These are phyloP conservation scores for Aythya baeri DNA, from an alignment of 2,113 vertebrate genomes.

Conservation along the genomic window DNA sequence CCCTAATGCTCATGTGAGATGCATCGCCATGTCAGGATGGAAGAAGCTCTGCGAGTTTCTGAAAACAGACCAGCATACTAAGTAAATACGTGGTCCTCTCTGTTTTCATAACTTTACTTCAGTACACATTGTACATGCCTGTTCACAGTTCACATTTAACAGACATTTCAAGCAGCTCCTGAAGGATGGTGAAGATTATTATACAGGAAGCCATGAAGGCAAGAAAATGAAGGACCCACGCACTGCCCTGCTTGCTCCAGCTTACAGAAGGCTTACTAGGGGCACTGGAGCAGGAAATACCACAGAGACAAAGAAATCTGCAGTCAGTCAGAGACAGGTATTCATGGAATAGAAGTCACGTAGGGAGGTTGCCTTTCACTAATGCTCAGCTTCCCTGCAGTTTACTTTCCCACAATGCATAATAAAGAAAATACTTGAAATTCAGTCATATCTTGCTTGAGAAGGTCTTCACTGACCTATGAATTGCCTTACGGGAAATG, in stretches of 20 bases:
- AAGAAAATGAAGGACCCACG: not conserved
- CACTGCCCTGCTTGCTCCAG: not conserved
- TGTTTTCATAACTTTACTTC: not conserved
- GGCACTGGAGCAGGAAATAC: not conserved
- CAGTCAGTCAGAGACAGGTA: not conserved
- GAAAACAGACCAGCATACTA: not conserved
- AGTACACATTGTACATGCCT: not conserved
- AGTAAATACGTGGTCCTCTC: not conserved
- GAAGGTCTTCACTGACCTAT: not conserved
- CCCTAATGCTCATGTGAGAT: not conserved
- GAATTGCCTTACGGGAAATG: not conserved
- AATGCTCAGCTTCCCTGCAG: not conserved
- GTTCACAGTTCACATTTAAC: not conserved
- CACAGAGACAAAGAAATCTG: not conserved
- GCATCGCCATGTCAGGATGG: not conserved
- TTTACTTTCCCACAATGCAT: not conserved
- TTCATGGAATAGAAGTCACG: not conserved
- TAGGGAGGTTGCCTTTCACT: not conserved
- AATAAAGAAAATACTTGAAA: slow-evolving; percentile 1
- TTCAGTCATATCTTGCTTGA: slow-evolving; percentile 8
- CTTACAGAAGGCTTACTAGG: not conserved
- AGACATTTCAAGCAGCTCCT: not conserved
- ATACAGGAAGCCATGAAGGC: not conserved
- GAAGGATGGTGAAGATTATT: not conserved
- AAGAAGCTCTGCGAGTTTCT: not conserved